Conservation (phyloP, 2,113 vertebrate species). For the Rhea pennata region DNA sequence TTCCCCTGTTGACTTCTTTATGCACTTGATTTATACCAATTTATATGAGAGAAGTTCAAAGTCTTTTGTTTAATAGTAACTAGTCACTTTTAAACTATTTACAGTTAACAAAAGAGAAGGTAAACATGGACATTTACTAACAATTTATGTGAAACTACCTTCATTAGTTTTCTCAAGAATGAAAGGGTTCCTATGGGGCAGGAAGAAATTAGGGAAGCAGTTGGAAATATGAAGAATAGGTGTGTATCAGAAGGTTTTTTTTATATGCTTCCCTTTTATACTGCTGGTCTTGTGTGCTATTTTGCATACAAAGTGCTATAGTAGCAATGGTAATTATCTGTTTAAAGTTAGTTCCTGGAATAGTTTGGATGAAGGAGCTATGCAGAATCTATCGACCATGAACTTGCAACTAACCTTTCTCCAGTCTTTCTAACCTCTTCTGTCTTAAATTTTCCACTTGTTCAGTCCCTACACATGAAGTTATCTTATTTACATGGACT, state of each 20-base stretch:
- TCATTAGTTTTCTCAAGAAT: not conserved
- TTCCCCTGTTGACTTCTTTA: not conserved
- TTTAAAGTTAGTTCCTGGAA: not conserved
- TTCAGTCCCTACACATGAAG: not conserved
- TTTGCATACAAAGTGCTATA: not conserved
- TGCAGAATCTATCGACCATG: not conserved
- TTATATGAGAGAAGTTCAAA: not conserved
- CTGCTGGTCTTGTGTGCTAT: not conserved
- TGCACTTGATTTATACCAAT: not conserved
- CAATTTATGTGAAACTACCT: not conserved
- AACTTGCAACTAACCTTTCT: not conserved
- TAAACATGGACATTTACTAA: not conserved
- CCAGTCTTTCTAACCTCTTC: not conserved
- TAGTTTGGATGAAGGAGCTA: not conserved
- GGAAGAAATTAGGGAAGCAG: not conserved
- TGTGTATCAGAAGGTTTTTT: not conserved
- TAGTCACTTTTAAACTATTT: not conserved
- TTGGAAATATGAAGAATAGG: not conserved
- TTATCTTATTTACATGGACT: not conserved
- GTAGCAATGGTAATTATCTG: not conserved
- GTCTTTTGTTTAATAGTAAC: not conserved
- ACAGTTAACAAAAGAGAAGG: not conserved
- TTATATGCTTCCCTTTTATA: not conserved
- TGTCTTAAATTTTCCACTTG: not conserved
- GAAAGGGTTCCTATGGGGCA: not conserved